Evolutionary conservation across 2,797 vertebrate genomes (phyloP), one percentile per base, ranked within the genome.

Genomic region (Sebastes oblongus): DNA sequence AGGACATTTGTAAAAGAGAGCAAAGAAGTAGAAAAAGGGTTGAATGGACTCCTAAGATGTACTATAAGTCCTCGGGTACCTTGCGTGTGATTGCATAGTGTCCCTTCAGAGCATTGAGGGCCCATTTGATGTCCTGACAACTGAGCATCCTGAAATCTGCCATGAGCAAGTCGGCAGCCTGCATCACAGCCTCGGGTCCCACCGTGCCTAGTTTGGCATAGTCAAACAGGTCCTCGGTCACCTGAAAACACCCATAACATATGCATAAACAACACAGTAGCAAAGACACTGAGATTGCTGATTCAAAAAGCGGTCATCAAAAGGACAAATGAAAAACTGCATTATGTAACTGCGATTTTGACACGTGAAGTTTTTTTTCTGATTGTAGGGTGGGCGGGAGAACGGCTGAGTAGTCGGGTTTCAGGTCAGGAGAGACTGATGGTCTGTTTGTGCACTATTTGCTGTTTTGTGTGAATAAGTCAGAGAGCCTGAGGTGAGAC

Each of bases 61-160:
- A 8, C 9, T 14, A 1, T 0, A 11, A 24, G 52, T 39, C 13
- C 5, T 4, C 34, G 0, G 25, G 34, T 85, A 98, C 97, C 97
- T 98, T 98, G 88, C 97, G 96, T 83, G 98, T 99, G 96, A 99
- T 99, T 97, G 98, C 98, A 98, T 99, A 99, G 97, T 99, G 98
- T 97, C 98, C 98, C 95, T 98, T 99, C 90, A 99, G 97, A 85
- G 96, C 96, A 1, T 98, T 98, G 34, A 99, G 97, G 3, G 97
- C 97, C 98, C 98, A 99, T 91, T 99, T 99, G 92, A 99, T 98
- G 92, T 99, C 98, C 89, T 98, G 97, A 92, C 97, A 98, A 94
- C 97, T 99, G 85, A 99, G 96, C 98, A 99, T 99, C 90, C 96
- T 96, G 94, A 99, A 99, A 86, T 99, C 98, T 1, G 97, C 96